Evolutionary conservation across 2,888 invertebrate species (phyloP).

Genomic region (Chelonus formosanus): DNA sequence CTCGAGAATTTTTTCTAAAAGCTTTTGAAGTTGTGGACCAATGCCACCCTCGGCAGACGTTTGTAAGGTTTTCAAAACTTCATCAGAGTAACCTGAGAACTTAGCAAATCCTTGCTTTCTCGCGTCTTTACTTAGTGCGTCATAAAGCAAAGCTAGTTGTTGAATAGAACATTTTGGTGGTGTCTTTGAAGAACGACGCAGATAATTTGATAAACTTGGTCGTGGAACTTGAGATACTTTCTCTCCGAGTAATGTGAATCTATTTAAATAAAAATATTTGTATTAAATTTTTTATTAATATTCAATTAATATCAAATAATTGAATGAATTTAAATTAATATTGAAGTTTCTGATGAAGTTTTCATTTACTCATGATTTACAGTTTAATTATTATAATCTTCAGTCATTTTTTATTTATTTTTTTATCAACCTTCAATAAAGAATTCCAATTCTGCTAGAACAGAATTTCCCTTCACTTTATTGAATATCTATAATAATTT

Average conservation of each 20-base stretch:
- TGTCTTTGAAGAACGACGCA: conserved; percentile 65
- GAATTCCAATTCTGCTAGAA: too few species aligned
- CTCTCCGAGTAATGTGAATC: conserved; percentile 56
- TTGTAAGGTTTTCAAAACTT: conserved; percentile 68
- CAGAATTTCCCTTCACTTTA: too few species aligned
- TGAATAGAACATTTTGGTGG: conserved; percentile 71
- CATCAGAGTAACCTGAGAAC: conserved; percentile 72
- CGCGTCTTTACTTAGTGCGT: conserved; percentile 73
- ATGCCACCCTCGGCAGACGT: conserved; percentile 70
- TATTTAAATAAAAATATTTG: conserved; percentile 32
- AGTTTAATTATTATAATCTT: too few species aligned
- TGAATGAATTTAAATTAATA: too few species aligned
- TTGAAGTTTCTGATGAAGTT: too few species aligned
- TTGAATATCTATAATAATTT: too few species aligned
- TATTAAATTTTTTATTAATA: background rate
- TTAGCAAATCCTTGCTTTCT: conserved; percentile 72
- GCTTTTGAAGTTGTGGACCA: conserved; percentile 69
- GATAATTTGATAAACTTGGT: conserved; percentile 57
- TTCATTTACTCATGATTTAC: too few species aligned
- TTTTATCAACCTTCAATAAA: too few species aligned
- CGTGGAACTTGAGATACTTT: conserved; percentile 57
- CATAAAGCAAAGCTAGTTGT: conserved; percentile 71
- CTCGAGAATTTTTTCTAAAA: conserved; percentile 70
- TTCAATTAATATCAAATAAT: too few species aligned
- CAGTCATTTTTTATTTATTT: too few species aligned